Percentiles rank a stretch among this genome's conserved stretches.
These are phyloP conservation scores for Arrhopalites spinosus DNA, from an alignment of 2,888 invertebrate species.

Conservation along the genomic window DNA sequence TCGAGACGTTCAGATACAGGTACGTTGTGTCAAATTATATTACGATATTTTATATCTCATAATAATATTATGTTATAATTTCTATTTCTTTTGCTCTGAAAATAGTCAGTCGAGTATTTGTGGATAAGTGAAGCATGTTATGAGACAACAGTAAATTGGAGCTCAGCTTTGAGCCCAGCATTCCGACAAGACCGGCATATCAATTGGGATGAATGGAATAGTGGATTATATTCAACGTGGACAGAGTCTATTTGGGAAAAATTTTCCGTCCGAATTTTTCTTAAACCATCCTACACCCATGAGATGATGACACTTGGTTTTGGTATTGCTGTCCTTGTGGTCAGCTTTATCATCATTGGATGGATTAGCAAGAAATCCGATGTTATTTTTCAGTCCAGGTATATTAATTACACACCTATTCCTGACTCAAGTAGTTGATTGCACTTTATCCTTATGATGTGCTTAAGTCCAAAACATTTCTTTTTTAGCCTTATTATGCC, in stretches of 20 bases:
- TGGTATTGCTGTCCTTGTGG: constrained; percentile 62
- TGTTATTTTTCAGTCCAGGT: constrained; percentile 55
- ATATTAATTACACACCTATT: constrained; percentile 42
- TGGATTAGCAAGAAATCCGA: constrained; percentile 53
- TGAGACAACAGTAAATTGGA: constrained; percentile 74
- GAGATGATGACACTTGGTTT: constrained; percentile 65
- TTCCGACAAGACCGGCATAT: constrained; percentile 63
- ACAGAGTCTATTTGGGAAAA: constrained; percentile 83
- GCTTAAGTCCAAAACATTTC: too few species aligned
- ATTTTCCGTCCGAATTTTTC: constrained; percentile 76
- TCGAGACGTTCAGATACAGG: constrained; percentile 58
- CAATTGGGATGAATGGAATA: constrained; percentile 68
- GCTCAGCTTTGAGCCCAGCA: constrained; percentile 78
- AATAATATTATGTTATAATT: background rate
- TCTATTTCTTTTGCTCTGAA: background rate
- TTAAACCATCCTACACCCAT: constrained; percentile 68
- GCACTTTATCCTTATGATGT: too few species aligned
- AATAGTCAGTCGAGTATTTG: constrained; percentile 15
- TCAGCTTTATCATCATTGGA: constrained; percentile 63
- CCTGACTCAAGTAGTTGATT: constrained; percentile 4
- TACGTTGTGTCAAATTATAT: constrained; percentile 49
- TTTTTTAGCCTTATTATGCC: too few species aligned
- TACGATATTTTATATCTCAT: too few species aligned
- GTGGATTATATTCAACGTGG: constrained; percentile 82
- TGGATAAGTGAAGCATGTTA: constrained; percentile 69